phyloP scores from a whole-genome alignment of 2,113 vertebrate species.

The Corythornis vintsioides region DNA sequence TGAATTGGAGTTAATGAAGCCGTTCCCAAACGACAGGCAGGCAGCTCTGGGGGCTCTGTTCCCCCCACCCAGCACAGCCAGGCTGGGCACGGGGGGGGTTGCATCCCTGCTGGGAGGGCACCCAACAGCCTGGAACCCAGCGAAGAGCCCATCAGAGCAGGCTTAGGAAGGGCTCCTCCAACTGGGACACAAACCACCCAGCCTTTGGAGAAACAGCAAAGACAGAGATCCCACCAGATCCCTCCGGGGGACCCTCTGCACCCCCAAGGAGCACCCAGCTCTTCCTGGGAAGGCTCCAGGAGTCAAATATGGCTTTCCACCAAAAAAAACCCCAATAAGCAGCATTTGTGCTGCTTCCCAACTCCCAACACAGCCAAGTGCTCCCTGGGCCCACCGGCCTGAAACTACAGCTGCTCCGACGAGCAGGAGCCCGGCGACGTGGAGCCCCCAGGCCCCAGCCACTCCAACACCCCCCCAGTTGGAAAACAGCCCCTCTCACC shows the following conservation, averaged over 20 bases:
- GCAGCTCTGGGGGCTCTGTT: background rate
- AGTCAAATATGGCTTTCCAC: background rate
- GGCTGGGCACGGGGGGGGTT: fast-evolving
- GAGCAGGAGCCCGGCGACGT: background rate
- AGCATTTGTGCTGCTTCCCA: background rate
- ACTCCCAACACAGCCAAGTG: background rate
- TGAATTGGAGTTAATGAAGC: slow-evolving; percentile 46
- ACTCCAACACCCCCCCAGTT: background rate
- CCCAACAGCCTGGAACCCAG: background rate
- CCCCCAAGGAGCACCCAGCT: background rate
- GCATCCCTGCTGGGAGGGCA: background rate
- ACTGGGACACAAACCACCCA: fast-evolving
- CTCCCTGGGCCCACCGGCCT: background rate
- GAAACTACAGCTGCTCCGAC: slow-evolving; percentile 18
- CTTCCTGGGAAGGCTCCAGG: fast-evolving
- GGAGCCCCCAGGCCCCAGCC: background rate
- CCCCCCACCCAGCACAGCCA: background rate
- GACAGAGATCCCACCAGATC: background rate
- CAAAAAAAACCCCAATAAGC: background rate
- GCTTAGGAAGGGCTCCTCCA: background rate
- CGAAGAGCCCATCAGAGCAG: background rate
- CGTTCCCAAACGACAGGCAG: background rate
- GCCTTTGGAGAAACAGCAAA: background rate
- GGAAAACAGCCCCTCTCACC: background rate
- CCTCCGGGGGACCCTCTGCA: fast-evolving